Conservation (phyloP, 2,113 vertebrate genomes). For the Strix aluco region DNA sequence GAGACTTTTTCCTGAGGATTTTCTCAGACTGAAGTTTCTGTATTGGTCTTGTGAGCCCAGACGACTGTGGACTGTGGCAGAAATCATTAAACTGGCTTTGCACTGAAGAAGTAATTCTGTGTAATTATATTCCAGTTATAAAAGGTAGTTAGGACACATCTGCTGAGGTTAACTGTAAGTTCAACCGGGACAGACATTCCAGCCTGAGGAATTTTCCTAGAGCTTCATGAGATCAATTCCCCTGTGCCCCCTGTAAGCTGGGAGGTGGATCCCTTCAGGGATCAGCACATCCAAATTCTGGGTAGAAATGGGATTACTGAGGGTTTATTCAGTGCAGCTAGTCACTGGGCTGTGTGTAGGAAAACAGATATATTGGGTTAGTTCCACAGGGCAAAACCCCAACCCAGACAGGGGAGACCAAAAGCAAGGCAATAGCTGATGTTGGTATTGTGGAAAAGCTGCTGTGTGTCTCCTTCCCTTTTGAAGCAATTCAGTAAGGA, state of each 20-base stretch:
- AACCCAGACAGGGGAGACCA: background rate
- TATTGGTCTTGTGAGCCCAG: background rate
- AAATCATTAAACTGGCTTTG: background rate
- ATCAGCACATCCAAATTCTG: background rate
- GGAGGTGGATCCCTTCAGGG: background rate
- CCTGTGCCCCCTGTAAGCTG: accelerated
- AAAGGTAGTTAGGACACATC: background rate
- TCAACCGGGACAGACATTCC: background rate
- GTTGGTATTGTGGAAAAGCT: background rate
- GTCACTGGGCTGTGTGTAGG: background rate
- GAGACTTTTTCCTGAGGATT: background rate
- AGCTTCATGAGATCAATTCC: background rate
- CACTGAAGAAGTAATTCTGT: background rate
- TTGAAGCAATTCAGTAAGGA: background rate
- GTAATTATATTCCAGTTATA: background rate
- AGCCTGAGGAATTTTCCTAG: background rate
- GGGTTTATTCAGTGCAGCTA: background rate
- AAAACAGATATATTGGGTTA: background rate
- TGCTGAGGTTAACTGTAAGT: background rate
- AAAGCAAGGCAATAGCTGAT: background rate
- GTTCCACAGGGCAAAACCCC: background rate
- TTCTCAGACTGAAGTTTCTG: background rate
- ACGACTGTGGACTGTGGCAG: background rate
- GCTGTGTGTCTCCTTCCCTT: background rate
- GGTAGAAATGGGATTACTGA: background rate